phyloP scores from a whole-genome alignment of 2,113 vertebrate species.

The Catharus minimus region DNA sequence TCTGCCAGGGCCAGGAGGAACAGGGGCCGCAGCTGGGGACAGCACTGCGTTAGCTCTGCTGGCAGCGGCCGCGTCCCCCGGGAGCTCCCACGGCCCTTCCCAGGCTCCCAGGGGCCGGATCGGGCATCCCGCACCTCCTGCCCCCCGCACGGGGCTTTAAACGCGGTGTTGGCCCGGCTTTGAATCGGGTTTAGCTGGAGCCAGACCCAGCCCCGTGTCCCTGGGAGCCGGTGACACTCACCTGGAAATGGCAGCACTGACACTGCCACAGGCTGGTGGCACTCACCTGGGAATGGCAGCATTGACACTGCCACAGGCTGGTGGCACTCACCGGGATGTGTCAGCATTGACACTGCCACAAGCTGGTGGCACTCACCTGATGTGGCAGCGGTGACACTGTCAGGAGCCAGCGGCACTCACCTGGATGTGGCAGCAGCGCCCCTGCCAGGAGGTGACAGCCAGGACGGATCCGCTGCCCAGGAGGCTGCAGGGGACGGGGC shows the following conservation, averaged over 20 bases:
- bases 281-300: background rate
- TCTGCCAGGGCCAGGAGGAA: constrained; percentile 81
- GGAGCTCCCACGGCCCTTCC: background rate
- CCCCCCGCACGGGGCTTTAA: background rate
- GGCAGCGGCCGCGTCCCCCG: background rate
- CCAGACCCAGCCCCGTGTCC: background rate
- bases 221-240: background rate
- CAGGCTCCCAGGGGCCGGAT: accelerated
- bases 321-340: background rate
- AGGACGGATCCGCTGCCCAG: constrained; percentile 39
- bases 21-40: constrained; percentile 69
- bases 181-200: background rate
- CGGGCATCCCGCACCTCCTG: background rate
- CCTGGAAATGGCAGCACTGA: background rate
- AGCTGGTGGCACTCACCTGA: background rate
- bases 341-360: background rate
- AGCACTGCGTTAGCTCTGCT: background rate
- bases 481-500: constrained; percentile 8
- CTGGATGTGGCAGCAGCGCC: constrained; percentile 5
- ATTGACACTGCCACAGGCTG: too few species aligned
- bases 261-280: accelerated
- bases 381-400: background rate
- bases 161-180: too few species aligned
- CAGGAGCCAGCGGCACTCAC: background rate
- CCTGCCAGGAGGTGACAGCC: background rate